A percentile compares a stretch with the other conserved stretches of the same genome.
Evolutionary conservation across 2,113 vertebrate species (phyloP).

Genomic region (Pygoscelis adeliae): DNA sequence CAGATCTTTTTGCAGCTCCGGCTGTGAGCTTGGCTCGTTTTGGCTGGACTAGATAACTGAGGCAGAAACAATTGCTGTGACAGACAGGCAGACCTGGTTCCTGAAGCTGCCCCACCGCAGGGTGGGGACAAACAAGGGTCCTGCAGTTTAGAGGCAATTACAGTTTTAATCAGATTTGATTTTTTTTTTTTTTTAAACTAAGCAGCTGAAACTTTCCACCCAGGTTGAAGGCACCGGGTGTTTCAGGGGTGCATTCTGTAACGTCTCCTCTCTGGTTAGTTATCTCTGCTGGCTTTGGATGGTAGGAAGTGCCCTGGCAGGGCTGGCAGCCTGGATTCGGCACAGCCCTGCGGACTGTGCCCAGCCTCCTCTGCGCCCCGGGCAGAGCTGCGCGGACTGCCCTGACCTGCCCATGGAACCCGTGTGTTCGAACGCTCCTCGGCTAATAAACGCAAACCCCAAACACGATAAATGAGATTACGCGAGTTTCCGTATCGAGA

Average conservation of each 20-base stretch:
- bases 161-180: background rate
- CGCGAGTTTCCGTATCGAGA: rapidly evolving
- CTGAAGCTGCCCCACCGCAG: background rate
- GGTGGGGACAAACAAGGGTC: background rate
- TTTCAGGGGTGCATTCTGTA: background rate
- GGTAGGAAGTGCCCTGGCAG: background rate
- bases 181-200: background rate
- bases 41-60: background rate
- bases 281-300: background rate
- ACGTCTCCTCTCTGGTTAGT: background rate
- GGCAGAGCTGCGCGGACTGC: background rate
- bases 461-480: background rate
- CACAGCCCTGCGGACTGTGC: background rate
- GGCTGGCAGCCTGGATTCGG: background rate
- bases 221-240: background rate
- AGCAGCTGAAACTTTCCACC: background rate
- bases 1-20: background rate
- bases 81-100: background rate
- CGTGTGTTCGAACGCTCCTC: background rate
- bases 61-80: background rate
- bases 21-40: background rate
- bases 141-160: background rate
- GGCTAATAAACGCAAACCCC: background rate
- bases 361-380: background rate
- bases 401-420: background rate